These are phyloP conservation scores for Volucella inflata DNA, from an alignment of 2,888 invertebrate genomes.

Conservation along the genomic window DNA sequence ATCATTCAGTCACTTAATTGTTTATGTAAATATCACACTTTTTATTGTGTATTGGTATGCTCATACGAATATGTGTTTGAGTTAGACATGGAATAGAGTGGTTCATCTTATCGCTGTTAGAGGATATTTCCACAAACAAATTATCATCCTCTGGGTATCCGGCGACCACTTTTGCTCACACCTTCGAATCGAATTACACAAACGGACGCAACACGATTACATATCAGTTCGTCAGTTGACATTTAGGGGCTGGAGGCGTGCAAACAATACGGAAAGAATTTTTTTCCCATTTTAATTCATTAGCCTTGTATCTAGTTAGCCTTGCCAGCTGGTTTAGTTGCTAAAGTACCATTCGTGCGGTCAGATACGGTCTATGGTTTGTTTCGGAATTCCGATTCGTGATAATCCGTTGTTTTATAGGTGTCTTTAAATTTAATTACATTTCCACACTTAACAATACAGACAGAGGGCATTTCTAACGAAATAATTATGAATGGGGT, in stretches of 20 bases:
- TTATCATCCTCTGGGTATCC: not conserved
- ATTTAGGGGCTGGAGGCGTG: not conserved
- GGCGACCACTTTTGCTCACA: not conserved
- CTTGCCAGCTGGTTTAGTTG: constrained; percentile 48
- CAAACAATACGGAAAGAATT: constrained; percentile 31
- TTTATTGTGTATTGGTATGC: not conserved
- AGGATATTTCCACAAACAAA: constrained; percentile 38
- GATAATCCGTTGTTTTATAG: constrained; percentile 26
- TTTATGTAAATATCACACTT: constrained; percentile 16
- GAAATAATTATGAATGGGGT: constrained; percentile 29
- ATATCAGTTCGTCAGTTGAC: constrained; percentile 31
- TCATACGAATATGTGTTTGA: not conserved
- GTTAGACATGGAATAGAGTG: constrained; percentile 16
- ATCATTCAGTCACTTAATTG: constrained; percentile 48
- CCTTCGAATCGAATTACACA: constrained; percentile 44
- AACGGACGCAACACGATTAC: constrained; percentile 57
- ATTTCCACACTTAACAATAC: constrained; percentile 12
- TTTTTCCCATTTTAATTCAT: constrained; percentile 58
- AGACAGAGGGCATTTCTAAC: constrained; percentile 5
- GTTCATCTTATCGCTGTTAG: constrained; percentile 37
- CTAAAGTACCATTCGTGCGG: constrained; percentile 65
- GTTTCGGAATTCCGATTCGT: not conserved
- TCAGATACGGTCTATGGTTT: constrained; percentile 40
- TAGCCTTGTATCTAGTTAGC: constrained; percentile 26
- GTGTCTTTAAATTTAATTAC: constrained; percentile 38